Evolutionary conservation across 2,113 vertebrate species (phyloP).

Genomic region (Dipodomys spectabilis): DNA sequence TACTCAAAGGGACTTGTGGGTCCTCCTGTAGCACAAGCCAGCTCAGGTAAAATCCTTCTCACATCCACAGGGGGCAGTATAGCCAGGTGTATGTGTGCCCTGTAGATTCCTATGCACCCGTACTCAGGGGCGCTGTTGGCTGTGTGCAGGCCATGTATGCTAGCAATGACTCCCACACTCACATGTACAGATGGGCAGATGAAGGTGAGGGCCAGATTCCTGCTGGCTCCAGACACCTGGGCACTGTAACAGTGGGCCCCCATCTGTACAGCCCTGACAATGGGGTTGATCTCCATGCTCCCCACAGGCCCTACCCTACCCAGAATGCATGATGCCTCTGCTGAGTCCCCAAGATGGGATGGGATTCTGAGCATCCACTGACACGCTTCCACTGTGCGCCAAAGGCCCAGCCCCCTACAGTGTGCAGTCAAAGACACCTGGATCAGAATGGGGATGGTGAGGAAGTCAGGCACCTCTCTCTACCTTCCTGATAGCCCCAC

Average conservation of each 20-base stretch:
- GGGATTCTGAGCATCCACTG: neutral
- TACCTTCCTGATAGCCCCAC: accelerated
- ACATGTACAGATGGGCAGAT: neutral
- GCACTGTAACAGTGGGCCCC: neutral
- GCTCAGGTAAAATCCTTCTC: neutral
- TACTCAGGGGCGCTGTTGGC: no score
- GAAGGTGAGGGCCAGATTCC: neutral
- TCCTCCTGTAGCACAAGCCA: neutral
- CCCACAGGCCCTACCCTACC: no score
- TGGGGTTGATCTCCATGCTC: neutral
- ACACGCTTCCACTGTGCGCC: neutral
- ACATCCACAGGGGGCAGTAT: neutral
- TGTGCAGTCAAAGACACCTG: neutral
- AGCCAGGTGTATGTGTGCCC: neutral
- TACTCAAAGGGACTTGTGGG: neutral
- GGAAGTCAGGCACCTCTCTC: neutral
- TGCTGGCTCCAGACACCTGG: neutral
- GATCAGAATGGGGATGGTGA: neutral
- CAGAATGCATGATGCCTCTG: neutral
- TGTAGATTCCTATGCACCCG: neutral
- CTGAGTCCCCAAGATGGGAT: neutral
- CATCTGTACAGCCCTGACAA: neutral
- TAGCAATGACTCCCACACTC: neutral
- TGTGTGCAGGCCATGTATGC: neutral
- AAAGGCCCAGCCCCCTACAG: neutral